These are phyloP conservation scores for Pseudomugil gertrudae DNA, from an alignment of 2,797 vertebrate genomes.

Conservation along the genomic window DNA sequence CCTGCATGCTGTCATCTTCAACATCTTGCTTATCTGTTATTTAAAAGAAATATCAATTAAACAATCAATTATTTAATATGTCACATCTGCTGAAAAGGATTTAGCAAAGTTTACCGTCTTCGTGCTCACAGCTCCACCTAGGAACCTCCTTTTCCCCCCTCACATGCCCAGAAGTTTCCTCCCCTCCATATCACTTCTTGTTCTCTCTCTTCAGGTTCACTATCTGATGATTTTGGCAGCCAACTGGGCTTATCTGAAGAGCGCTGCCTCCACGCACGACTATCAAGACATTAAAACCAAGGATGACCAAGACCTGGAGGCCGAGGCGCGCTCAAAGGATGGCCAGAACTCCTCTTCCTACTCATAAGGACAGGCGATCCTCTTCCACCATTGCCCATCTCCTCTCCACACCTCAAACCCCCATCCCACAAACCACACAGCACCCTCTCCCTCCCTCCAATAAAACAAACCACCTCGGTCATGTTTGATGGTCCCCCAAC, in stretches of 20 bases:
- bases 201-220: slow-evolving; percentile 90
- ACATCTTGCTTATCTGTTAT: too few species aligned
- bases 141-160: not conserved
- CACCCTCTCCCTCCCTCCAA: slow-evolving; percentile 37
- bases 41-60: too few species aligned
- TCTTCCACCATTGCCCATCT: slow-evolving; percentile 44
- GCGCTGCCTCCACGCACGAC: slow-evolving; percentile 94
- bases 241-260: slow-evolving; percentile 99
- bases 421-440: slow-evolving; percentile 65
- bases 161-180: too few species aligned
- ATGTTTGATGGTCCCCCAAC: slow-evolving; percentile 58
- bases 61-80: not conserved
- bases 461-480: slow-evolving; percentile 64
- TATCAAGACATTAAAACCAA: slow-evolving; percentile 99
- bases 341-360: slow-evolving; percentile 99
- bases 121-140: not conserved
- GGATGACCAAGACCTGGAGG: slow-evolving; percentile 97
- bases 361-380: slow-evolving; percentile 86
- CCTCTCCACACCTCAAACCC: slow-evolving; percentile 47
- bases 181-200: not conserved
- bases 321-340: slow-evolving; percentile 98
- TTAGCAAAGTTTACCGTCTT: not conserved
- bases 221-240: slow-evolving; percentile 99
- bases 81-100: not conserved
- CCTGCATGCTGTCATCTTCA: too few species aligned